These are phyloP conservation scores for Ooceraea biroi DNA, from an alignment of 1,140 invertebrate genomes.

Conservation along the genomic window DNA sequence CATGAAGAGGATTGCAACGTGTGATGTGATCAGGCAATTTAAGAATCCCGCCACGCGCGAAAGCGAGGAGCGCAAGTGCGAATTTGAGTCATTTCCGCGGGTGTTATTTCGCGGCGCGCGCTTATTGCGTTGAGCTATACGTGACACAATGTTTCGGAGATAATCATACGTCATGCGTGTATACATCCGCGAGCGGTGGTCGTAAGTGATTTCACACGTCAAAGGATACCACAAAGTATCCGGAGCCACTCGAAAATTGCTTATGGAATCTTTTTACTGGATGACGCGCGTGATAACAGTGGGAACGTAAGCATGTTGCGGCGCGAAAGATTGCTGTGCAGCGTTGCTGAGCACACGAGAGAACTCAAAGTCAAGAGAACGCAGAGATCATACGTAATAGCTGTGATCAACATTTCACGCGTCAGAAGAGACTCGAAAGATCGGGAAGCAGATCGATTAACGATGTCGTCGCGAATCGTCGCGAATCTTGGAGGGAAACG, in stretches of 20 bases:
- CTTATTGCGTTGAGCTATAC: slow-evolving; percentile 13
- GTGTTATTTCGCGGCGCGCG: not conserved
- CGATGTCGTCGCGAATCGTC: slow-evolving; percentile 11
- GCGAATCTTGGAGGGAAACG: not conserved
- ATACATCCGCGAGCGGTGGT: not conserved
- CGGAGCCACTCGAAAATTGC: slow-evolving; percentile 1
- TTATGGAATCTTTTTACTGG: not conserved
- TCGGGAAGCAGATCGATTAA: not conserved
- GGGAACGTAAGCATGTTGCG: not conserved
- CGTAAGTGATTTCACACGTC: slow-evolving; percentile 20
- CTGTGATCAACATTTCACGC: not conserved
- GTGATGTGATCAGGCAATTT: slow-evolving; percentile 23
- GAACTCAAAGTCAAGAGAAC: no score
- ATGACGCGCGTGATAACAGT: not conserved
- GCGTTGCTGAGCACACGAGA: not conserved
- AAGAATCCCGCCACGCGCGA: slow-evolving; percentile 5
- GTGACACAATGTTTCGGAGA: slow-evolving; percentile 26
- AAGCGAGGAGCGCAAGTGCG: not conserved
- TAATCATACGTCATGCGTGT: not conserved
- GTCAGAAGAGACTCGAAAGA: not conserved
- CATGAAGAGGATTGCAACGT: not conserved
- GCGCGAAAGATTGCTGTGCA: not conserved
- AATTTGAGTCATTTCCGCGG: slow-evolving; percentile 29
- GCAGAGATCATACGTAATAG: no score
- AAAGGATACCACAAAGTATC: not conserved